Percentiles rank a stretch among this genome's conserved stretches.
These are phyloP conservation scores for Shargacucullia verbasci DNA, from an alignment of 2,888 invertebrate species.

Conservation along the genomic window DNA sequence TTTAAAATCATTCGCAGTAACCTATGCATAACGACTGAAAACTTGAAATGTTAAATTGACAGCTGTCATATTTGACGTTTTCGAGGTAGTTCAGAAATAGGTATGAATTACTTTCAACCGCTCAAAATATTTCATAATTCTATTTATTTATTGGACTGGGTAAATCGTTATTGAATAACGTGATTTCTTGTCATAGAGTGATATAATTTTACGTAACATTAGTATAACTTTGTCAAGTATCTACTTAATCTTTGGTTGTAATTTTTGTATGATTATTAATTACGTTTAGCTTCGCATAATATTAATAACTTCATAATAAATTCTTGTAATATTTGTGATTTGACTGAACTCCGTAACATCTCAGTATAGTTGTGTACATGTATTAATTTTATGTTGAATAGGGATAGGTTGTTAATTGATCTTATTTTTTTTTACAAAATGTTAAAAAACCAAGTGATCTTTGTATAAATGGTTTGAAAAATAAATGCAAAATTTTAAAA, in stretches of 20 bases:
- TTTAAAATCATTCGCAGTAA: slow-evolving; percentile 62
- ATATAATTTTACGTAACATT: slow-evolving; percentile 73
- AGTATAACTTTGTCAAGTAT: slow-evolving; percentile 61
- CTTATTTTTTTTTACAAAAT: slow-evolving; percentile 77
- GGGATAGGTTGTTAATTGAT: slow-evolving; percentile 88
- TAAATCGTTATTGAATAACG: slow-evolving; percentile 71
- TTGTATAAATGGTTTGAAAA: slow-evolving; percentile 85
- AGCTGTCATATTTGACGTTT: slow-evolving; percentile 78
- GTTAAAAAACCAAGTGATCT: slow-evolving; percentile 80
- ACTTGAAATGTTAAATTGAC: slow-evolving; percentile 78
- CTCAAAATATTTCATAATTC: slow-evolving; percentile 60
- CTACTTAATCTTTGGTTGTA: slow-evolving; percentile 67
- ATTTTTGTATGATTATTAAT: slow-evolving; percentile 60
- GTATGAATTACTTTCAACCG: slow-evolving; percentile 51
- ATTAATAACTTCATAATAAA: slow-evolving; percentile 52
- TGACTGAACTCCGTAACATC: slow-evolving; percentile 86
- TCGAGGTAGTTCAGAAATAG: slow-evolving; percentile 67
- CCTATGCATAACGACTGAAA: slow-evolving; percentile 58
- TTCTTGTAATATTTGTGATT: slow-evolving; percentile 72
- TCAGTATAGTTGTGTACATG: slow-evolving; percentile 68
- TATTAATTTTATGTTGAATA: slow-evolving; percentile 76
- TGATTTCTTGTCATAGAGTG: slow-evolving; percentile 83
- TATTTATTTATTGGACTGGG: slow-evolving; percentile 62
- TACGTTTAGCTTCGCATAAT: slow-evolving; percentile 60
- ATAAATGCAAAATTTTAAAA: slow-evolving; percentile 86